phyloP scores from a whole-genome alignment of 2,113 vertebrate species.

The Nanger granti region DNA sequence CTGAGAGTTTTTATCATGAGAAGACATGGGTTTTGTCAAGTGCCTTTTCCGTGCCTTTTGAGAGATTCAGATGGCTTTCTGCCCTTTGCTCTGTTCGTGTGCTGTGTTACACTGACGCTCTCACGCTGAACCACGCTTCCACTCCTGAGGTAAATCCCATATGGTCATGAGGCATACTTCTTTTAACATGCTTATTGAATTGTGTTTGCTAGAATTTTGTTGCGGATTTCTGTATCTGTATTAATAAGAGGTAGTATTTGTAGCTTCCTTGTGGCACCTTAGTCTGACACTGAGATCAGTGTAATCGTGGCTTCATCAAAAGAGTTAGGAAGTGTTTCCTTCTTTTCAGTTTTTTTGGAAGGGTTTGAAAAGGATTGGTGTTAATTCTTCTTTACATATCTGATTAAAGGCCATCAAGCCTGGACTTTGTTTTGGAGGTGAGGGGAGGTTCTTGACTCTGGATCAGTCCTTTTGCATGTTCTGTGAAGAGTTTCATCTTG shows the following conservation, averaged over 20 bases:
- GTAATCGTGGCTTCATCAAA: too few species aligned
- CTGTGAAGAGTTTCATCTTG: background rate
- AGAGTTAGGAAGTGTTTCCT: background rate
- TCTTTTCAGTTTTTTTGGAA: background rate
- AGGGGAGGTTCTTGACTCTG: background rate
- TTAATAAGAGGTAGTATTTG: too few species aligned
- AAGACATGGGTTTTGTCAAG: background rate
- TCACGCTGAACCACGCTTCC: background rate
- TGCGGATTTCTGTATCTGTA: too few species aligned
- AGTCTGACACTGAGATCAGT: too few species aligned
- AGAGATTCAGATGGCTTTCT: fast-evolving
- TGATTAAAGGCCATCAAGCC: background rate
- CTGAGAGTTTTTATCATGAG: background rate
- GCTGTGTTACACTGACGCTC: too few species aligned
- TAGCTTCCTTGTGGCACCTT: too few species aligned
- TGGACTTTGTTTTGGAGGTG: background rate
- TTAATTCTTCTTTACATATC: background rate
- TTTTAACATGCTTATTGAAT: too few species aligned
- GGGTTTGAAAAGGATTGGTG: background rate
- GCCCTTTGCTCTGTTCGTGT: background rate
- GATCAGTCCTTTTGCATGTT: background rate
- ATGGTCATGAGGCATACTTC: too few species aligned
- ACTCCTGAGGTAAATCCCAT: too few species aligned
- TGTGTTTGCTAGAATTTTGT: too few species aligned
- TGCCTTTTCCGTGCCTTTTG: background rate